Evolutionary conservation across 2,797 vertebrate genomes (phyloP).

Genomic region (Eremophila alpestris): DNA sequence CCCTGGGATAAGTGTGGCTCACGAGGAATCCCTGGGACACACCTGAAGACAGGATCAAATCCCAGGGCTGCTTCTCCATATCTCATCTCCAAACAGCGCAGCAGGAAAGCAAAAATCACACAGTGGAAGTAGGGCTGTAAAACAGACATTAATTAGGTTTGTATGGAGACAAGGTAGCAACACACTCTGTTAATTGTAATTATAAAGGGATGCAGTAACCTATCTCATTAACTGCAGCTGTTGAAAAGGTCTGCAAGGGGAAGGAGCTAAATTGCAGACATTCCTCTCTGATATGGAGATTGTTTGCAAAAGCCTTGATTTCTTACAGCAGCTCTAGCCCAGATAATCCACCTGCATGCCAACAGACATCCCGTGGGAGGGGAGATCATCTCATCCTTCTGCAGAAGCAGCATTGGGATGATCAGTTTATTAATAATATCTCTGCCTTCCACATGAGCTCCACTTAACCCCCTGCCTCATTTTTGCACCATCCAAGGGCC

Average conservation of each 20-base stretch:
- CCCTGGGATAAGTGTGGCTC: neutral
- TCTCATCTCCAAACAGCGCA: slow-evolving; percentile 85
- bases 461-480: neutral
- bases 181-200: fast-evolving
- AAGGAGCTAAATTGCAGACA: neutral
- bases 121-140: slow-evolving; percentile 86
- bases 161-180: neutral
- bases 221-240: neutral
- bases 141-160: neutral
- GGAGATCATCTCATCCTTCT: neutral
- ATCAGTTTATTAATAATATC: neutral
- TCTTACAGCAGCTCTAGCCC: neutral
- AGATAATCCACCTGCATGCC: neutral
- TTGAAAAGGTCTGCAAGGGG: neutral
- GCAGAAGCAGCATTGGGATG: neutral
- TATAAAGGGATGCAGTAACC: neutral
- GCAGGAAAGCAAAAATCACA: slow-evolving; percentile 80
- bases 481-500: neutral
- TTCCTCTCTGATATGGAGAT: neutral
- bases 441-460: neutral
- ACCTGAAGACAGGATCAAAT: slow-evolving; percentile 90
- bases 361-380: neutral
- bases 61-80: slow-evolving; percentile 77
- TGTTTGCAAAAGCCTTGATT: neutral
- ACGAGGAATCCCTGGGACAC: neutral